Evolutionary conservation across 2,888 invertebrate species (phyloP).

Genomic region (Melanargia galathea): DNA sequence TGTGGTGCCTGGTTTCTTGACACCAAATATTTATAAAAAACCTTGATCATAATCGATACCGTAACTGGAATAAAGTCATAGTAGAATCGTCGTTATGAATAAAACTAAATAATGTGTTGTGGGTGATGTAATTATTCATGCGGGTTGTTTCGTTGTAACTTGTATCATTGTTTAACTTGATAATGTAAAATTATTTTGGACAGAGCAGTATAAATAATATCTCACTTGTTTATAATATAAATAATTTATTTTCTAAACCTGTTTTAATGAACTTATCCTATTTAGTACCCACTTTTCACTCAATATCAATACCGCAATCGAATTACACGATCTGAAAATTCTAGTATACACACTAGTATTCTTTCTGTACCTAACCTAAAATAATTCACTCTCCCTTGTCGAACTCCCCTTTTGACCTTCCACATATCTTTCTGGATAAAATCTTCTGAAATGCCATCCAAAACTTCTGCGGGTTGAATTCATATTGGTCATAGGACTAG

Average conservation of each 20-base stretch:
- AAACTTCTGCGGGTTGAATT: conserved; percentile 62
- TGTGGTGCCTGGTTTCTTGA: too few relatives aligned
- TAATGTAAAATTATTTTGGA: too few relatives aligned
- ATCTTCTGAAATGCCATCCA: conserved; percentile 68
- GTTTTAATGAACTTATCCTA: not conserved
- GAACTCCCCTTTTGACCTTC: conserved; percentile 39
- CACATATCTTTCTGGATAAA: conserved; percentile 52
- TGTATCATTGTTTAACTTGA: too few relatives aligned
- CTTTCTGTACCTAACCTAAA: not conserved
- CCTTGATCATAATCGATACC: not conserved
- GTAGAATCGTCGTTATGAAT: too few relatives aligned
- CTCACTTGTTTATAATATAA: conserved; percentile 3
- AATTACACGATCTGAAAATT: not conserved
- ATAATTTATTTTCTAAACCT: conserved; percentile 15
- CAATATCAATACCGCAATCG: not conserved
- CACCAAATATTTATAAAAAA: too few relatives aligned
- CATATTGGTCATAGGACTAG: conserved; percentile 58
- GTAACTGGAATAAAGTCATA: too few relatives aligned
- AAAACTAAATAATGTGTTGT: too few relatives aligned
- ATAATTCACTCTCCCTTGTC: conserved; percentile 25
- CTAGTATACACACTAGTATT: not conserved
- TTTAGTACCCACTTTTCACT: not conserved
- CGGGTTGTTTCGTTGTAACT: too few relatives aligned
- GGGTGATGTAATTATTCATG: too few relatives aligned
- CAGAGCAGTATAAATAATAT: too few relatives aligned